Evolutionary conservation across 2,113 vertebrate genomes (phyloP), one percentile per base, ranked within the genome.

Genomic region (Corvus moneduloides): DNA sequence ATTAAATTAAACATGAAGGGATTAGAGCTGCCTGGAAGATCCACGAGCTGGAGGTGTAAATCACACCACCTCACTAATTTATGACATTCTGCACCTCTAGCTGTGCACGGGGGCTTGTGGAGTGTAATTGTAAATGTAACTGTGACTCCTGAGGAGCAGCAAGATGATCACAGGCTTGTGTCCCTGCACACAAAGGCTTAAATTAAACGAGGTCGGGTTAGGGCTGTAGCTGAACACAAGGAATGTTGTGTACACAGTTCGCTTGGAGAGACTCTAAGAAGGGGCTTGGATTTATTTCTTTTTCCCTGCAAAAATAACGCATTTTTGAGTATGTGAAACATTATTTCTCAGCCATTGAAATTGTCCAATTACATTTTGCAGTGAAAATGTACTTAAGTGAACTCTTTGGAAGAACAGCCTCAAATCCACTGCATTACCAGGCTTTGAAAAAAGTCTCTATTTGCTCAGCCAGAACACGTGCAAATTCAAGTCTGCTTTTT

Each of bases 1-100:
- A 96, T 95, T 90, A 79, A 96, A 96, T 97, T 93, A 96, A 94
- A 92, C 92, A 90, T 41, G 62, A 87, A 76, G 85, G 71, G 54
- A 92, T 62, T 48, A 58, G 55, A 66, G 91, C 54, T 81, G 93
- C 87, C 80, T 62, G 61, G 52, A 63, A 68, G 68, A 75, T 30
- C 56, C 76, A 33, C 37, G 72, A 68, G 89, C 78, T 61, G 79
- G 88, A 79, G 91, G 77, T 94, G 84, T 63, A 80, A 94, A 93
- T 85, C 90, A 59, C 66, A 66, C 39, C 68, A 22, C 83, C 39
- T 96, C 66, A 52, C 79, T 92, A 23, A 95, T 89, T 89, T 63
- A 90, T 78, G 90, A 30, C 39, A 5, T 81, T 72, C 89, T 39
- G 39, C 0, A 15, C 87, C 81, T 61, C 56, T 49, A 46, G 74